Conservation (phyloP, 2,113 vertebrate species). For the Barbus barbus region DNA sequence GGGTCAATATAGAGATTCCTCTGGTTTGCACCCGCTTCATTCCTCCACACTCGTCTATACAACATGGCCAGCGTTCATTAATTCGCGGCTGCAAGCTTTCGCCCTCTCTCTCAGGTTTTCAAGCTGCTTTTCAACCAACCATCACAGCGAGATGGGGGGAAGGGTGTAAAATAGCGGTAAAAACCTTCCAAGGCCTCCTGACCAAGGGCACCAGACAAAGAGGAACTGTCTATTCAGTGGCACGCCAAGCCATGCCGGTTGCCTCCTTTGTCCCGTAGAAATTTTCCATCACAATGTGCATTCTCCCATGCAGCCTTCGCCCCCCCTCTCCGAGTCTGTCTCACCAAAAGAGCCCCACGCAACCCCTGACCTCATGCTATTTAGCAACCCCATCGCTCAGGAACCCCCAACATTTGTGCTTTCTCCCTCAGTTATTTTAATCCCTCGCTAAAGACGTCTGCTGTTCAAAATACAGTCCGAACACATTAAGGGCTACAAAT, state of each 20-base stretch:
- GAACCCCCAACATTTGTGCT: slow-evolving; percentile 63
- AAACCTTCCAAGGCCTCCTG: slow-evolving; percentile 71
- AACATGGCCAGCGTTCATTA: slow-evolving; percentile 24
- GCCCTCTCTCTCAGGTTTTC: slow-evolving; percentile 19
- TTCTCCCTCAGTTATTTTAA: slow-evolving; percentile 59
- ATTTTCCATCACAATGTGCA: slow-evolving; percentile 77
- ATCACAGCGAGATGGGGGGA: slow-evolving; percentile 41
- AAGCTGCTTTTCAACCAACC: slow-evolving; percentile 48
- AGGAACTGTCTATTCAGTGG: slow-evolving; percentile 70
- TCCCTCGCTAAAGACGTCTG: slow-evolving; percentile 47
- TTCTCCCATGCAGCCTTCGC: slow-evolving; percentile 67
- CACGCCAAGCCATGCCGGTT: slow-evolving; percentile 70
- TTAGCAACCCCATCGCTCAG: slow-evolving; percentile 67
- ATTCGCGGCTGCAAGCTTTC: not conserved
- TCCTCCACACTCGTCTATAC: slow-evolving; percentile 50
- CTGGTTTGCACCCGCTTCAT: slow-evolving; percentile 59
- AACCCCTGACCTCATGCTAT: slow-evolving; percentile 69
- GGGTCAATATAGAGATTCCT: slow-evolving; percentile 61
- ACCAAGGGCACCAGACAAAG: slow-evolving; percentile 70
- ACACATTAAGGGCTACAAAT: slow-evolving; percentile 37
- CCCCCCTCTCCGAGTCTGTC: slow-evolving; percentile 48
- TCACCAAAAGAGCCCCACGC: slow-evolving; percentile 61
- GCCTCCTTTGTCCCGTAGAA: slow-evolving; percentile 70
- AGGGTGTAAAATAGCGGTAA: slow-evolving; percentile 52
- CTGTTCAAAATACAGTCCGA: slow-evolving; percentile 41